Percentiles rank a stretch among this genome's conserved stretches.
phyloP scores from a whole-genome alignment of 2,113 vertebrate genomes.

The Mormyrus iriodes region DNA sequence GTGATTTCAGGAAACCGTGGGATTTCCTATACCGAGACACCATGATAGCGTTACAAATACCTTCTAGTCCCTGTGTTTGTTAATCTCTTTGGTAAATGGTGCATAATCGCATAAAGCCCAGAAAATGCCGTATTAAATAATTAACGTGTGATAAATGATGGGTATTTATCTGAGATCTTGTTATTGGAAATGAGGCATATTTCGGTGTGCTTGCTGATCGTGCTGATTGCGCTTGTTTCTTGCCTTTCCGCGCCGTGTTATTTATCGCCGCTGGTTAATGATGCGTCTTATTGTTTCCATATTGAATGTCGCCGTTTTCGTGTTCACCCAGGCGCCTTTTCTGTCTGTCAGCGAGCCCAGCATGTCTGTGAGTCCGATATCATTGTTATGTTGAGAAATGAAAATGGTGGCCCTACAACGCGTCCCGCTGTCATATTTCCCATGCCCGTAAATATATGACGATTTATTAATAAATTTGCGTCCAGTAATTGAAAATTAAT shows the following conservation, averaged over 20 bases:
- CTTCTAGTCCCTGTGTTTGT: not conserved
- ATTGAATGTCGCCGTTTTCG: not conserved
- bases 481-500: not conserved
- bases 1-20: not conserved
- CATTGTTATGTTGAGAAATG: not conserved
- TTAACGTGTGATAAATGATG: not conserved
- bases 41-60: not conserved
- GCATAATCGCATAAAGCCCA: not conserved
- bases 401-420: not conserved
- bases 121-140: not conserved
- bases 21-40: not conserved
- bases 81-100: not conserved
- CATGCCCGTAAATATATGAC: not conserved
- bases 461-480: not conserved
- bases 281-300: not conserved
- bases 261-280: not conserved
- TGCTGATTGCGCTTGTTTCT: not conserved
- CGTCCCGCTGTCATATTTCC: not conserved
- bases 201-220: not conserved
- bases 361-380: not conserved
- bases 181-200: not conserved
- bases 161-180: not conserved
- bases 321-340: not conserved
- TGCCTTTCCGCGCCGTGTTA: not conserved
- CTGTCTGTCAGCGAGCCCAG: not conserved